Conservation (phyloP, 2,113 vertebrate species). For the Hippocampus guttulatus region DNA sequence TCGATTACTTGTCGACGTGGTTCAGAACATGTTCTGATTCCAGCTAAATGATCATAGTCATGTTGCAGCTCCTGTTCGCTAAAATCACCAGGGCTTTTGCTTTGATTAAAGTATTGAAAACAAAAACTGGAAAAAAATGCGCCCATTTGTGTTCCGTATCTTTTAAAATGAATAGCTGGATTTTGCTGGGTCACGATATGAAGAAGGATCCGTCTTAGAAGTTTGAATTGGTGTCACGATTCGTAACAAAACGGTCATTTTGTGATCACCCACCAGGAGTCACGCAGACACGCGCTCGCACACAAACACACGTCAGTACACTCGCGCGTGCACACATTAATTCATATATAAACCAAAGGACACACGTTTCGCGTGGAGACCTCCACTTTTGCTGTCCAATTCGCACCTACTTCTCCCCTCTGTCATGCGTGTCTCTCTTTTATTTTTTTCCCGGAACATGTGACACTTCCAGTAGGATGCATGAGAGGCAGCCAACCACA, state of each 20-base stretch:
- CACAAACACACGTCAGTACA: constrained; percentile 4
- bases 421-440: constrained; percentile 64
- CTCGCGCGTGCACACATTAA: constrained; percentile 10
- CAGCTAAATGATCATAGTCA: no score
- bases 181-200: not conserved
- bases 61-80: not conserved
- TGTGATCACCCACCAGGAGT: not conserved
- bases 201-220: not conserved
- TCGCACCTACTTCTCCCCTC: constrained; percentile 71
- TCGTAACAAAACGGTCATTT: not conserved
- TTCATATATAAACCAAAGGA: constrained; percentile 7
- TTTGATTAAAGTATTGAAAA: not conserved
- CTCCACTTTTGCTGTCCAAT: constrained; percentile 66
- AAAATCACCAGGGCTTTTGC: not conserved
- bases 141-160: not conserved
- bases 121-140: not conserved
- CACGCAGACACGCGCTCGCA: not conserved
- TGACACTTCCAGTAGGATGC: constrained; percentile 77
- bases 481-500: constrained; percentile 69
- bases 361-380: constrained; percentile 56
- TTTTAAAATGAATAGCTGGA: not conserved
- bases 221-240: no score
- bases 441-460: constrained; percentile 58
- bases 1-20: no score
- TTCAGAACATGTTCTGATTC: no score